These are phyloP conservation scores for Nephrotoma flavescens DNA, from an alignment of 2,888 invertebrate genomes.

Conservation along the genomic window DNA sequence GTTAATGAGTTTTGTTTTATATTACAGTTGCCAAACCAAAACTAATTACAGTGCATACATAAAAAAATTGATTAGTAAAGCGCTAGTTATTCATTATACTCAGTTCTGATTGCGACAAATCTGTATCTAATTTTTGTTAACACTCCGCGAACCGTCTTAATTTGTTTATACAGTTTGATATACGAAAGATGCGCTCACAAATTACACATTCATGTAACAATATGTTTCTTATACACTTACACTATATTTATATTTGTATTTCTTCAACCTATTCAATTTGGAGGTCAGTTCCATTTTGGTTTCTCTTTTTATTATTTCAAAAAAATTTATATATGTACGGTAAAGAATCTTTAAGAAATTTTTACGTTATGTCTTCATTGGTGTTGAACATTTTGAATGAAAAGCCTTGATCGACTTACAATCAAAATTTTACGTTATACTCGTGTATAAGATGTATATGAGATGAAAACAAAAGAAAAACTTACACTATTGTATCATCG, in stretches of 20 bases:
- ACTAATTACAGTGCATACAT: not conserved
- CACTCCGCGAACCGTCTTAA: not conserved
- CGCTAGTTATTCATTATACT: too few species aligned
- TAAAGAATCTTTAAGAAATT: not conserved
- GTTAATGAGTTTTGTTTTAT: not conserved
- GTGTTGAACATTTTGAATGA: not conserved
- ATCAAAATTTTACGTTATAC: not conserved
- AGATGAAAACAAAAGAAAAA: not conserved
- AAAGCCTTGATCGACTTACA: not conserved
- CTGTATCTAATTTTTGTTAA: not conserved
- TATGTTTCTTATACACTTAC: not conserved
- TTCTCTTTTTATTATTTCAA: not conserved
- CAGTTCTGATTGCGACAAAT: not conserved
- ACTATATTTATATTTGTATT: not conserved
- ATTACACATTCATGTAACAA: not conserved
- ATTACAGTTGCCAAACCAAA: not conserved
- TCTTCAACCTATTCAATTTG: not conserved
- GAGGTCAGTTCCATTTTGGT: not conserved
- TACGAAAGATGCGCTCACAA: not conserved
- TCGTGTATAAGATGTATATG: not conserved
- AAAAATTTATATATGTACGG: not conserved
- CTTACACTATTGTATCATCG: slow-evolving; percentile 7
- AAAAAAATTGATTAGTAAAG: too few species aligned
- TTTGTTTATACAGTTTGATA: not conserved
- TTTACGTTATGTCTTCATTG: not conserved